Conservation (phyloP, 2,113 vertebrate genomes). For the Larimichthys crocea region DNA sequence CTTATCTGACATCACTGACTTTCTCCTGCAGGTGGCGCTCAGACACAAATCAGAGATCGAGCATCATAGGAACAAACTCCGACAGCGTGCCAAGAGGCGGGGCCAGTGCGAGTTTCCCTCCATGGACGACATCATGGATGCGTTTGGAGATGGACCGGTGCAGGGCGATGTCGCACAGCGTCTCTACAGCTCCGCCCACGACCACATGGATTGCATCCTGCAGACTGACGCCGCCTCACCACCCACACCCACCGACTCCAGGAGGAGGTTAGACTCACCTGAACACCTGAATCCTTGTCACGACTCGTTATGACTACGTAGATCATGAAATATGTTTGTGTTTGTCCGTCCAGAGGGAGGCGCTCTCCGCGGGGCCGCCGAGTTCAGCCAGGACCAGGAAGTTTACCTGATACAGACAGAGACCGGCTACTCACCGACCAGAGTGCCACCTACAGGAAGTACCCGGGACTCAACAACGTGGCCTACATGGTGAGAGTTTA, state of each 20-base stretch:
- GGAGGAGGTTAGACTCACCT: constrained; percentile 84
- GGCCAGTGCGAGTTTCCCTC: constrained; percentile 97
- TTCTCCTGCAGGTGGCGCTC: constrained; percentile 86
- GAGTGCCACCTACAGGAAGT: constrained; percentile 94
- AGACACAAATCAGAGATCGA: constrained; percentile 98
- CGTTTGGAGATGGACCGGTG: constrained; percentile 90
- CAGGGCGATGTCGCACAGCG: constrained; percentile 90
- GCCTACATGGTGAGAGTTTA: constrained; percentile 91
- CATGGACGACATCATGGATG: constrained; percentile 92
- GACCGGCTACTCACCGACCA: constrained; percentile 90
- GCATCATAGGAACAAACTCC: constrained; percentile 96
- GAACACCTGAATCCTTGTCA: no score
- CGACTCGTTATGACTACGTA: background rate
- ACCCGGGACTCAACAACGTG: constrained; percentile 96
- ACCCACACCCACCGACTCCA: constrained; percentile 88
- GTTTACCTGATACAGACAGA: constrained; percentile 88
- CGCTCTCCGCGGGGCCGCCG: constrained; percentile 91
- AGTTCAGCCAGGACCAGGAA: constrained; percentile 90
- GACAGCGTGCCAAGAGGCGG: constrained; percentile 94
- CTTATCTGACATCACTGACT: background rate
- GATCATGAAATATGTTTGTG: background rate
- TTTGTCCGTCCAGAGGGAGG: constrained; percentile 84
- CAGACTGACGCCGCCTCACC: constrained; percentile 87
- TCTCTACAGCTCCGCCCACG: constrained; percentile 93
- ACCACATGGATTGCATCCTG: constrained; percentile 97